Percentiles rank a stretch among this genome's conserved stretches.
Evolutionary conservation across 1,140 invertebrate genomes (phyloP).

Genomic region (Brachionus paranguensis): DNA sequence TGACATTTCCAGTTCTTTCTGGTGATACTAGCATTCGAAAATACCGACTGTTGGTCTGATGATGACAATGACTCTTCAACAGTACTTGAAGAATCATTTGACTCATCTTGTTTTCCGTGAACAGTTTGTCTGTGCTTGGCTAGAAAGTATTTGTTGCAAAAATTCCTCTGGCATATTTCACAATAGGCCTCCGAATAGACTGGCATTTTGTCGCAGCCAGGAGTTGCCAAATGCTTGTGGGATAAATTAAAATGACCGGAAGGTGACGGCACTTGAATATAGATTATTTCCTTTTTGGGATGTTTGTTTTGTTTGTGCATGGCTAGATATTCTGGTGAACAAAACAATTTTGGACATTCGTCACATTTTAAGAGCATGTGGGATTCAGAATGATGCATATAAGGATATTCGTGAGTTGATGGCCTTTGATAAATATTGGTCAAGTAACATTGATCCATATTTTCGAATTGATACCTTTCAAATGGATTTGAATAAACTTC

Average conservation of each 20-base stretch:
- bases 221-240: neutral
- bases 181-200: conserved; percentile 50
- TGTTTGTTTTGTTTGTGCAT: neutral
- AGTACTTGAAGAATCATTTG: neutral
- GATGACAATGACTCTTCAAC: neutral
- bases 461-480: neutral
- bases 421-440: neutral
- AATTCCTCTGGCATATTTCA: conserved; percentile 56
- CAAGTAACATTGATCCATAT: neutral
- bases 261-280: neutral
- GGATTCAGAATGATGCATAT: neutral
- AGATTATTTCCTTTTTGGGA: neutral
- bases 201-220: neutral
- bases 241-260: neutral
- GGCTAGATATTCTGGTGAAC: neutral
- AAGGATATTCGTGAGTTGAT: neutral
- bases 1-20: neutral
- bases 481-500: neutral
- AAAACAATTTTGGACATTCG: neutral
- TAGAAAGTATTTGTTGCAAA: conserved; percentile 60
- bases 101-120: conserved; percentile 54
- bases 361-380: neutral
- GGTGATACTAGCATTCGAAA: neutral
- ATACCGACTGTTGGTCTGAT: neutral
- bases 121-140: conserved; percentile 63